Evolutionary conservation across 2,113 vertebrate species (phyloP).

Genomic region (Hyaena hyaena): DNA sequence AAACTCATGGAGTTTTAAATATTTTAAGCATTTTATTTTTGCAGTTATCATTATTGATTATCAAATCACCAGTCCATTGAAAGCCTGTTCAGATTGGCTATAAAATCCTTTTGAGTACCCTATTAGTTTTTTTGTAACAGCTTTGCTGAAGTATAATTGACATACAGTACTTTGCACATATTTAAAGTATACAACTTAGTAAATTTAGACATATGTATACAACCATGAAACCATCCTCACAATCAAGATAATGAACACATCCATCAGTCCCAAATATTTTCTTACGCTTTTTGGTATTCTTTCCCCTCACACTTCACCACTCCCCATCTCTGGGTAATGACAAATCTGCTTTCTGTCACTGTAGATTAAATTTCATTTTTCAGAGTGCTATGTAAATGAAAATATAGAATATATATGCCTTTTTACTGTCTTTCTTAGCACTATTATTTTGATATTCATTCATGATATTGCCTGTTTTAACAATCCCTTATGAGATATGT

Average conservation of each 20-base stretch:
- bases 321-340: not conserved
- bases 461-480: not conserved
- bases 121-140: not conserved
- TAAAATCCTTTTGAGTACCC: not conserved
- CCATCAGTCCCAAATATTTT: not conserved
- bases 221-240: not conserved
- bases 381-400: not conserved
- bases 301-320: not conserved
- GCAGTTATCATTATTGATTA: not conserved
- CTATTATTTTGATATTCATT: not conserved
- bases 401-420: not conserved
- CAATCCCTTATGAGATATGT: not conserved
- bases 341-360: not conserved
- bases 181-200: not conserved
- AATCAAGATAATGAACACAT: not conserved
- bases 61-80: not conserved
- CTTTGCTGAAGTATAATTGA: not conserved
- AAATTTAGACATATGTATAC: not conserved
- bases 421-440: not conserved
- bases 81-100: not conserved
- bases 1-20: not conserved
- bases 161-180: not conserved
- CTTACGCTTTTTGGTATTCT: not conserved
- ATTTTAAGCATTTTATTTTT: slow-evolving; percentile 21
- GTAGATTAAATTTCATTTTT: not conserved